A percentile compares a stretch with the other conserved stretches of the same genome.
phyloP scores from a whole-genome alignment of 2,797 vertebrate species.

The Pipistrellus kuhlii region DNA sequence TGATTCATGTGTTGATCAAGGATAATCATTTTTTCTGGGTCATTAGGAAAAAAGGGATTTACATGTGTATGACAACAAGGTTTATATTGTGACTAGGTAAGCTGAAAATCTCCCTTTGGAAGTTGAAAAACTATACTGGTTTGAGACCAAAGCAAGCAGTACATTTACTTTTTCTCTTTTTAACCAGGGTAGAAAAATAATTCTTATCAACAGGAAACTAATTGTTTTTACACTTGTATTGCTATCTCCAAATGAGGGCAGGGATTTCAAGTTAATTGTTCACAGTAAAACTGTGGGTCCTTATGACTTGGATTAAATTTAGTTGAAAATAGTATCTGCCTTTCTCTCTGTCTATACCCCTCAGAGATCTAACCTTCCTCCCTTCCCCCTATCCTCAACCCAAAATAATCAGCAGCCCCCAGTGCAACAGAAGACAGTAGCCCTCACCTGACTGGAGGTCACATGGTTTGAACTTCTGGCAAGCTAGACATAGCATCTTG shows the following conservation, averaged over 20 bases:
- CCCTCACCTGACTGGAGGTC: background rate
- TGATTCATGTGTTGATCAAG: background rate
- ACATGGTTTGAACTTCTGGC: background rate
- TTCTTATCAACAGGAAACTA: background rate
- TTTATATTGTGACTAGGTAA: background rate
- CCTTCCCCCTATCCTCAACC: too few relatives aligned
- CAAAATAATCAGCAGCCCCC: background rate
- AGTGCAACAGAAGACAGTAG: background rate
- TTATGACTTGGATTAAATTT: background rate
- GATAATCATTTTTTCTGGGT: background rate
- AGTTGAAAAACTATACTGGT: background rate
- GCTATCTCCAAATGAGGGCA: background rate
- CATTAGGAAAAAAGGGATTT: background rate
- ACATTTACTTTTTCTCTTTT: background rate
- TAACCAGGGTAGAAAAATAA: background rate
- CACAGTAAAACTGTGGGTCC: background rate
- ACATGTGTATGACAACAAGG: background rate
- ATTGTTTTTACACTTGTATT: background rate
- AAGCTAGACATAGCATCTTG: background rate
- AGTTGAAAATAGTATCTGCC: background rate
- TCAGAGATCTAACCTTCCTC: background rate
- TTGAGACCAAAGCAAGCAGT: background rate
- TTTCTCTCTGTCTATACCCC: background rate
- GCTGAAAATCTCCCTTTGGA: background rate
- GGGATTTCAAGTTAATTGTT: constrained; percentile 10